These are phyloP conservation scores for Phylloscopus whistleri DNA, from an alignment of 2,113 vertebrate genomes.

Conservation along the genomic window DNA sequence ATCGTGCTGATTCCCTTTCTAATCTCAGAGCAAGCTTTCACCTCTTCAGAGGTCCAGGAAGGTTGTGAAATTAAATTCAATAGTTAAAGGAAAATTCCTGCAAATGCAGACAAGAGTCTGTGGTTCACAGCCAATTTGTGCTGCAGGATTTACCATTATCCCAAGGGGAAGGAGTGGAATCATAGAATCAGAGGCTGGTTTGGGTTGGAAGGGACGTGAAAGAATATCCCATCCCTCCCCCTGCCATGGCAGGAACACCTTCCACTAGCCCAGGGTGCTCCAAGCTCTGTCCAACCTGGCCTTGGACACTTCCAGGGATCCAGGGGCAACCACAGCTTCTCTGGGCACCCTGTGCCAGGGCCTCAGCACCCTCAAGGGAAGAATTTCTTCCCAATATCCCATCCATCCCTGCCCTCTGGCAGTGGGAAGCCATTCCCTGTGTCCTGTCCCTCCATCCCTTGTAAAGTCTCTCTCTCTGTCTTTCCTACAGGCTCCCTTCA, in stretches of 20 bases:
- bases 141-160: not conserved
- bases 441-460: not conserved
- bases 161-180: not conserved
- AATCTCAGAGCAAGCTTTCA: not conserved
- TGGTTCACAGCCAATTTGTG: not conserved
- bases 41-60: not conserved
- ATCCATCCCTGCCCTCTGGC: rapidly evolving
- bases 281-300: rapidly evolving
- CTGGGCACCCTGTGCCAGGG: too few species aligned
- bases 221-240: not conserved
- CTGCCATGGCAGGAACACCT: not conserved
- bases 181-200: not conserved
- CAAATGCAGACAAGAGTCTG: not conserved
- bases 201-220: not conserved
- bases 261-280: rapidly evolving
- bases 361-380: rapidly evolving
- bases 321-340: too few species aligned
- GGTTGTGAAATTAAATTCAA: not conserved
- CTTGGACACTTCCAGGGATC: not conserved
- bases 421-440: not conserved
- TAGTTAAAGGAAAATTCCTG: not conserved
- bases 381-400: rapidly evolving
- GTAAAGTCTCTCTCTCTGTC: not conserved
- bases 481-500: not conserved
- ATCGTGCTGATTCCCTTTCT: slow-evolving; percentile 3